Conservation (phyloP, 2,888 invertebrate genomes). For the Aproaerema taeniolella region DNA sequence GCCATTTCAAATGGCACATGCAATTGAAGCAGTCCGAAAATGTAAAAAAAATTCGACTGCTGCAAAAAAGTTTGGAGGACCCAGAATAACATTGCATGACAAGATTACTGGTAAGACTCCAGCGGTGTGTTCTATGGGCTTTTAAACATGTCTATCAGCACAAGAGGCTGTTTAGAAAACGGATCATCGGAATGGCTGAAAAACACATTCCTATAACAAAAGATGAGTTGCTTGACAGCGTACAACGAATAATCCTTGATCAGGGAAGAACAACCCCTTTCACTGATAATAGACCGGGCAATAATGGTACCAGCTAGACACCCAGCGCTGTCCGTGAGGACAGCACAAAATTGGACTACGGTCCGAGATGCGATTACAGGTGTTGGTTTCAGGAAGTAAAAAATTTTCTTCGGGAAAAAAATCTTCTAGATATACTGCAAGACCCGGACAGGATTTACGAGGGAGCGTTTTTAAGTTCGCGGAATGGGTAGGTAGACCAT, state of each 20-base stretch:
- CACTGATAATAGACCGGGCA: slow-evolving; percentile 20
- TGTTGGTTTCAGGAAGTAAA: slow-evolving; percentile 21
- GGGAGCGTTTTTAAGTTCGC: too few species aligned
- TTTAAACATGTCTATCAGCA: background rate
- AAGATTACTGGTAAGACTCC: slow-evolving; percentile 14
- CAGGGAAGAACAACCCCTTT: slow-evolving; percentile 21
- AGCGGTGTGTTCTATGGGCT: background rate
- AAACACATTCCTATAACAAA: slow-evolving; percentile 18
- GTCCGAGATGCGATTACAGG: slow-evolving; percentile 18
- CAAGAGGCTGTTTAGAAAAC: slow-evolving; percentile 15
- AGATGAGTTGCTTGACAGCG: slow-evolving; percentile 22
- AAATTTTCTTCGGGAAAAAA: too few species aligned
- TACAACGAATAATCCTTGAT: slow-evolving; percentile 23
- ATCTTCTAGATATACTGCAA: too few species aligned
- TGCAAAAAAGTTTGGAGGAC: too few species aligned
- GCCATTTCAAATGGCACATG: too few species aligned
- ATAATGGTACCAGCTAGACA: slow-evolving; percentile 18
- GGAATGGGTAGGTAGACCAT: too few species aligned
- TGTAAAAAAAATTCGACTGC: too few species aligned
- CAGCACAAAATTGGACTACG: slow-evolving; percentile 19
- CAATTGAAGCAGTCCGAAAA: too few species aligned
- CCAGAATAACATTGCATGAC: slow-evolving; percentile 10
- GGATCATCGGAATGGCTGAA: slow-evolving; percentile 18
- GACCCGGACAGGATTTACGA: too few species aligned
- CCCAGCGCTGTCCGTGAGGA: slow-evolving; percentile 9